These are phyloP conservation scores for Noctua comes DNA, from an alignment of 2,888 invertebrate species.

Conservation along the genomic window DNA sequence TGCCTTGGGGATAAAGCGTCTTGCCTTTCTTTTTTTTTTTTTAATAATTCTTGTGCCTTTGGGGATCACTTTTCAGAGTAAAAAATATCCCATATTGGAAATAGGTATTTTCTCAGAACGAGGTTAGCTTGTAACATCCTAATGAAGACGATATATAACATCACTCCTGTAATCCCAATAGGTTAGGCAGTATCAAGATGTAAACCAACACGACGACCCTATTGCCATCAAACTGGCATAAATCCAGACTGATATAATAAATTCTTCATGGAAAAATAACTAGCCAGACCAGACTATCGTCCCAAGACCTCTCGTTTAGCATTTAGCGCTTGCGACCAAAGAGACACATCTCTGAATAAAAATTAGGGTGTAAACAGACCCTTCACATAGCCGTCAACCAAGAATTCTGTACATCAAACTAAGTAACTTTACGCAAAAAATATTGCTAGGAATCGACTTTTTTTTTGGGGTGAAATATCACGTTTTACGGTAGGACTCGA, in stretches of 20 bases:
- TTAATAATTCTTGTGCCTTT: background rate
- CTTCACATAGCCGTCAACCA: no score
- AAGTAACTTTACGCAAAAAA: no score
- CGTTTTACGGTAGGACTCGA: no score
- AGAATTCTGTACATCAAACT: no score
- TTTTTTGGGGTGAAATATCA: no score
- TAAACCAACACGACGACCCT: background rate
- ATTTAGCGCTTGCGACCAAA: background rate
- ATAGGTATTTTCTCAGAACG: background rate
- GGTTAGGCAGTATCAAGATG: background rate
- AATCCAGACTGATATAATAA: background rate
- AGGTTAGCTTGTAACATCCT: background rate
- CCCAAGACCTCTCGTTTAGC: background rate
- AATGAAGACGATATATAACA: background rate
- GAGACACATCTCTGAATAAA: background rate
- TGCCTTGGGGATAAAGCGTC: conserved; percentile 1
- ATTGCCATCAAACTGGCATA: background rate
- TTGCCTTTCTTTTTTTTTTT: no score
- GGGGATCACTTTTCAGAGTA: background rate
- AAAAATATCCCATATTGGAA: background rate
- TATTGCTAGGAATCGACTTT: no score
- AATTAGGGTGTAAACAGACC: no score
- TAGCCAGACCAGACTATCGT: background rate
- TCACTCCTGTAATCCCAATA: background rate
- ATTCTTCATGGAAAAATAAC: background rate